A percentile compares a stretch with the other conserved stretches of the same genome.
These are phyloP conservation scores for Carduelis carduelis DNA, from an alignment of 2,797 vertebrate species.

Conservation along the genomic window DNA sequence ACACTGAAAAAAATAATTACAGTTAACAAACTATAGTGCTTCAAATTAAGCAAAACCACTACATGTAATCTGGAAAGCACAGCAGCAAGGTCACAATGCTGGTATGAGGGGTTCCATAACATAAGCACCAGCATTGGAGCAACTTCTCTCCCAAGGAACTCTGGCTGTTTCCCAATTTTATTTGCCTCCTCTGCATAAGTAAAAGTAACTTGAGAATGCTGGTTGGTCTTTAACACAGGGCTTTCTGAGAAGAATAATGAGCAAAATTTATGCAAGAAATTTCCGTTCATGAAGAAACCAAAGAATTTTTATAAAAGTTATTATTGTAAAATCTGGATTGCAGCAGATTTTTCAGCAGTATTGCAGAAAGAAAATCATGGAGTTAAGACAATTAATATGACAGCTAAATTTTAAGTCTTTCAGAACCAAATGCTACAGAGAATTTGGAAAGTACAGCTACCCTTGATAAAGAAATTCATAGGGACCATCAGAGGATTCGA, in stretches of 20 bases:
- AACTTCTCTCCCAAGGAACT: neutral
- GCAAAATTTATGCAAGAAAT: neutral
- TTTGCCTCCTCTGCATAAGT: neutral
- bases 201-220: neutral
- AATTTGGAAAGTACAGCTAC: neutral
- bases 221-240: neutral
- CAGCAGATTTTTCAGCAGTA: neutral
- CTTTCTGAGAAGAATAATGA: neutral
- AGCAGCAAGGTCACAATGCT: neutral
- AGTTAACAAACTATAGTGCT: neutral
- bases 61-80: neutral
- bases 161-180: neutral
- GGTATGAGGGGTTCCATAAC: accelerated
- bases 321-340: neutral
- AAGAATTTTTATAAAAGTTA: neutral
- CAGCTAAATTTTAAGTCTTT: neutral
- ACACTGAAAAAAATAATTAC: neutral
- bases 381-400: neutral
- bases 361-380: neutral
- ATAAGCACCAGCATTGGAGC: accelerated
- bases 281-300: neutral
- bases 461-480: neutral
- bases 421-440: neutral
- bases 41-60: neutral
- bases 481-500: neutral